A percentile compares a stretch with the other conserved stretches of the same genome.
These are phyloP conservation scores for Catostomus latipinnis DNA, from an alignment of 2,797 vertebrate genomes.

Conservation along the genomic window DNA sequence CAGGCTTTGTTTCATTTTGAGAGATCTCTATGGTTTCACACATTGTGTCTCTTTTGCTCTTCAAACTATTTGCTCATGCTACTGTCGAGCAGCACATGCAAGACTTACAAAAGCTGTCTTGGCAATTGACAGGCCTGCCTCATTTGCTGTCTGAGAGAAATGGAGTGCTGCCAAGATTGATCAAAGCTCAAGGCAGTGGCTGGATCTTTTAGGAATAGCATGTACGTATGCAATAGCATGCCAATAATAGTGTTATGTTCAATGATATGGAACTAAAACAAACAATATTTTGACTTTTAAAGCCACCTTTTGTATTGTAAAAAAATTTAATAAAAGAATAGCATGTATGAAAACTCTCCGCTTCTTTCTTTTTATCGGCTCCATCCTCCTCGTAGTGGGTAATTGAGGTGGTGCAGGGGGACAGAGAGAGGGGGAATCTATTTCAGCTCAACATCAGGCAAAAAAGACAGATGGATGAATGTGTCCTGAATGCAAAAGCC, in stretches of 20 bases:
- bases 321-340: neutral
- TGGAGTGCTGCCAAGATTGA: constrained; percentile 45
- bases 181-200: constrained; percentile 30
- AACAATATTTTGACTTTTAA: no score
- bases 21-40: constrained; percentile 7
- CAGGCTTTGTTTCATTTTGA: constrained; percentile 6
- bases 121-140: constrained; percentile 43
- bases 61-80: neutral
- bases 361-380: constrained; percentile 36
- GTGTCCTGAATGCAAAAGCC: constrained; percentile 51
- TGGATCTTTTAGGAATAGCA: constrained; percentile 28
- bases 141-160: constrained; percentile 27
- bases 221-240: no score
- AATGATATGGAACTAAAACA: no score
- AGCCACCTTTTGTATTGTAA: no score
- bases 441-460: constrained; percentile 53
- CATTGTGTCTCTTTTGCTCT: constrained; percentile 15
- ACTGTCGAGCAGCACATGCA: constrained; percentile 34
- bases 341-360: constrained; percentile 25
- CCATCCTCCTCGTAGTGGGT: constrained; percentile 36
- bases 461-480: constrained; percentile 34
- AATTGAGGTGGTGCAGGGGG: constrained; percentile 53
- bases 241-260: no score
- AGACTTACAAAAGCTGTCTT: constrained; percentile 35
- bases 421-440: constrained; percentile 49